Percentiles rank a stretch among this genome's conserved stretches.
Evolutionary conservation across 2,888 invertebrate genomes (phyloP).

Genomic region (Tridacna gigas): DNA sequence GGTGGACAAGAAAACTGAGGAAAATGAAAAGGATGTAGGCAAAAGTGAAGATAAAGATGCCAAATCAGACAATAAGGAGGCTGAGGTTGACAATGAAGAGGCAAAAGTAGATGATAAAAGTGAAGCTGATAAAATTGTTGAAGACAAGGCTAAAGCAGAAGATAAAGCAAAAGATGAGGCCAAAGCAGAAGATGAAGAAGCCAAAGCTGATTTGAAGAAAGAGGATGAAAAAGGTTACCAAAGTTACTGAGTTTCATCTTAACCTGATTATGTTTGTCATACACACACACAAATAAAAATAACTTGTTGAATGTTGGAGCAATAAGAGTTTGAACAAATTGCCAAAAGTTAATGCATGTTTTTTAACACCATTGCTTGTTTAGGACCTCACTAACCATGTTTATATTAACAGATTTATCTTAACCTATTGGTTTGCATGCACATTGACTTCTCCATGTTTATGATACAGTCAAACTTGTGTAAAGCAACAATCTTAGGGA

Average conservation of each 20-base stretch:
- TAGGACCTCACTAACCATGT: too few relatives aligned
- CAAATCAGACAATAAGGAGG: slow-evolving; percentile 21
- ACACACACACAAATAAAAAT: too few relatives aligned
- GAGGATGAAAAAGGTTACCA: slow-evolving; percentile 33
- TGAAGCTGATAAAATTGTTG: slow-evolving; percentile 24
- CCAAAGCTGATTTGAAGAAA: slow-evolving; percentile 38
- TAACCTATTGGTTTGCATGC: too few relatives aligned
- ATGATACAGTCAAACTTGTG: too few relatives aligned
- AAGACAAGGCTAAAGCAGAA: neutral
- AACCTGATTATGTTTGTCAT: neutral
- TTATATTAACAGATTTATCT: too few relatives aligned
- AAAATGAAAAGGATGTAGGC: slow-evolving; percentile 40
- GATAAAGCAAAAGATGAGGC: neutral
- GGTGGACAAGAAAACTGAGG: too few relatives aligned
- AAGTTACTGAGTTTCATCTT: neutral
- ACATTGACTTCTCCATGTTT: too few relatives aligned
- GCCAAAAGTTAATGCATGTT: too few relatives aligned
- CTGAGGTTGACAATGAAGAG: slow-evolving; percentile 47
- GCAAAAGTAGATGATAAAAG: slow-evolving; percentile 26
- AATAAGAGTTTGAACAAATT: too few relatives aligned
- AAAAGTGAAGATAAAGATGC: slow-evolving; percentile 35
- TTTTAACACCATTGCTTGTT: too few relatives aligned
- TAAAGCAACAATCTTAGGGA: too few relatives aligned
- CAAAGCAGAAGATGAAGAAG: slow-evolving; percentile 5
- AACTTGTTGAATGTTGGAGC: too few relatives aligned